phyloP scores from a whole-genome alignment of 2,113 vertebrate species.

The Ancistrus triradiatus region DNA sequence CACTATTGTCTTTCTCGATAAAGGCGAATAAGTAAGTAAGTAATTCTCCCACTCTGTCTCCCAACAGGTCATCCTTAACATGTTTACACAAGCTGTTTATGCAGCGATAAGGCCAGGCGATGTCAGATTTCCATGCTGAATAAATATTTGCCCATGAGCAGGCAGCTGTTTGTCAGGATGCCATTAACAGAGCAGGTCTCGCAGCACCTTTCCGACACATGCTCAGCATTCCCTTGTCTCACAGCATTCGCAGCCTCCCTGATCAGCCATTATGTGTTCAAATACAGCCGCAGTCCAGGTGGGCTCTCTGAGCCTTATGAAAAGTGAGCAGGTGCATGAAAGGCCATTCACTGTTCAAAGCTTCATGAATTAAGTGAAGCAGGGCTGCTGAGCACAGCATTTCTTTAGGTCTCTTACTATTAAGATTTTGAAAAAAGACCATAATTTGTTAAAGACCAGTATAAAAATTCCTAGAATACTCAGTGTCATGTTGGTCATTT shows the following conservation, averaged over 20 bases:
- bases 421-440: too few species aligned
- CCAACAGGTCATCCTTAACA: conserved; percentile 56
- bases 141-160: conserved; percentile 86
- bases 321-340: conserved; percentile 8
- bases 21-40: conserved; percentile 57
- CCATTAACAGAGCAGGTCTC: conserved; percentile 79
- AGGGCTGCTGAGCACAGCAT: background rate
- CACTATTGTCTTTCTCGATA: conserved; percentile 42
- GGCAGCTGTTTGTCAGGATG: conserved; percentile 96
- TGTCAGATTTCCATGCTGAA: conserved; percentile 82
- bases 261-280: conserved; percentile 30
- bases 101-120: conserved; percentile 72
- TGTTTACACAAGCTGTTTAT: conserved; percentile 92
- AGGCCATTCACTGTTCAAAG: background rate
- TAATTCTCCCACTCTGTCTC: conserved; percentile 45
- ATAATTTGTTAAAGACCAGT: too few species aligned
- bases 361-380: background rate
- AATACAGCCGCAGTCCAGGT: conserved; percentile 14
- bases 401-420: too few species aligned
- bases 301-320: conserved; percentile 4
- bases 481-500: too few species aligned
- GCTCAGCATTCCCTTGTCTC: conserved; percentile 70
- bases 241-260: conserved; percentile 55
- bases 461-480: too few species aligned
- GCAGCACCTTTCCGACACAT: conserved; percentile 60